phyloP scores from a whole-genome alignment of 2,113 vertebrate genomes.

The Prunella fulvescens region DNA sequence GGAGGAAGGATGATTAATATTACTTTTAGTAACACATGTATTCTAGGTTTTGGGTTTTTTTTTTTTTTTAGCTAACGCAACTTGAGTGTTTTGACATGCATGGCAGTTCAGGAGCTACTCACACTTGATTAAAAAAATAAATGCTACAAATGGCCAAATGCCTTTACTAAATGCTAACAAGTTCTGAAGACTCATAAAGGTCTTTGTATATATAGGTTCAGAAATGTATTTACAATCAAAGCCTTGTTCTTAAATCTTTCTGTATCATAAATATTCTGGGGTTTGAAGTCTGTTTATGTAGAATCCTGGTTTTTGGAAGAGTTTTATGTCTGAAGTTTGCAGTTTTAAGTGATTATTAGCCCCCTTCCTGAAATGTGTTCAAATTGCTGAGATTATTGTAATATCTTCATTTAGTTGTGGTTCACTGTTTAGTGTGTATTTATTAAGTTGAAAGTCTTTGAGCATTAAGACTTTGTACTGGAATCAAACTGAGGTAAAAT shows the following conservation, averaged over 20 bases:
- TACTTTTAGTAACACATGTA: background rate
- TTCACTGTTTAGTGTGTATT: background rate
- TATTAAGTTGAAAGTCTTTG: background rate
- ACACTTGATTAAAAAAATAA: background rate
- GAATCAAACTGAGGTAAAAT: background rate
- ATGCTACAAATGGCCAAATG: background rate
- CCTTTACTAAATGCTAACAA: background rate
- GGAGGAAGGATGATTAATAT: background rate
- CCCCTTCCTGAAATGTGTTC: background rate
- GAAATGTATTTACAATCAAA: background rate
- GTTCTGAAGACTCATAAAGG: background rate
- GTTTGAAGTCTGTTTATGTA: background rate
- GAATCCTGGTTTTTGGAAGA: background rate
- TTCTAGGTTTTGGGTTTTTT: background rate
- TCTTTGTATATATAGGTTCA: background rate
- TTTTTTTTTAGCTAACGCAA: background rate
- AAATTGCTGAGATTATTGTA: background rate
- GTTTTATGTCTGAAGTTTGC: background rate
- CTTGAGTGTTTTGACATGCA: background rate
- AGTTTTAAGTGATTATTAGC: background rate
- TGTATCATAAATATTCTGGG: background rate
- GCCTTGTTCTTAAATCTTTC: background rate
- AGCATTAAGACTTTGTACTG: background rate
- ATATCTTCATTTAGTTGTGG: background rate
- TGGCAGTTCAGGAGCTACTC: background rate